These are phyloP conservation scores for Sarcophilus harrisii DNA, from an alignment of 2,797 vertebrate species.

Conservation along the genomic window DNA sequence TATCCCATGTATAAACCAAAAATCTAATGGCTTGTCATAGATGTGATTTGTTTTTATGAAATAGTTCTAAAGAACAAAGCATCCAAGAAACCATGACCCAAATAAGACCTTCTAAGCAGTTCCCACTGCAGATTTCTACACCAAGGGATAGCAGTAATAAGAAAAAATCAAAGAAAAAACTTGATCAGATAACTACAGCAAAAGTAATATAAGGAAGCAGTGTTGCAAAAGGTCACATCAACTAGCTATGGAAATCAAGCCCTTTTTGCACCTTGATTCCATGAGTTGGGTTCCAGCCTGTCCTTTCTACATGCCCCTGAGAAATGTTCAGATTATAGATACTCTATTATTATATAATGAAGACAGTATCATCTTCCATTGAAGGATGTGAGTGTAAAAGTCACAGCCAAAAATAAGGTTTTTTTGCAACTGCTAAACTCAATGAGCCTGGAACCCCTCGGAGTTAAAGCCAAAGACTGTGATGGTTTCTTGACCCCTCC, in stretches of 20 bases:
- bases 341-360: neutral
- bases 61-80: neutral
- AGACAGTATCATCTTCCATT: neutral
- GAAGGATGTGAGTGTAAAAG: neutral
- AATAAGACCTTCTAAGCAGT: too few species aligned
- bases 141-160: neutral
- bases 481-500: neutral
- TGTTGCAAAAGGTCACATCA: neutral
- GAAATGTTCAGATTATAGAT: neutral
- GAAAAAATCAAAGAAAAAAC: neutral
- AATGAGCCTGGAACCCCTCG: neutral
- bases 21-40: accelerated
- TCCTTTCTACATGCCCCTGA: neutral
- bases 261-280: neutral
- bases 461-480: neutral
- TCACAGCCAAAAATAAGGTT: neutral
- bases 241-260: neutral
- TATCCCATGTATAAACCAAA: neutral
- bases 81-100: neutral
- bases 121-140: too few species aligned
- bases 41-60: neutral
- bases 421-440: neutral
- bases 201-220: neutral
- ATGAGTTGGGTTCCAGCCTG: neutral
- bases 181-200: neutral